Percentiles rank a stretch among this genome's conserved stretches.
These are phyloP conservation scores for Steinernema khuongi DNA, from an alignment of 1,140 invertebrate species.

Conservation along the genomic window DNA sequence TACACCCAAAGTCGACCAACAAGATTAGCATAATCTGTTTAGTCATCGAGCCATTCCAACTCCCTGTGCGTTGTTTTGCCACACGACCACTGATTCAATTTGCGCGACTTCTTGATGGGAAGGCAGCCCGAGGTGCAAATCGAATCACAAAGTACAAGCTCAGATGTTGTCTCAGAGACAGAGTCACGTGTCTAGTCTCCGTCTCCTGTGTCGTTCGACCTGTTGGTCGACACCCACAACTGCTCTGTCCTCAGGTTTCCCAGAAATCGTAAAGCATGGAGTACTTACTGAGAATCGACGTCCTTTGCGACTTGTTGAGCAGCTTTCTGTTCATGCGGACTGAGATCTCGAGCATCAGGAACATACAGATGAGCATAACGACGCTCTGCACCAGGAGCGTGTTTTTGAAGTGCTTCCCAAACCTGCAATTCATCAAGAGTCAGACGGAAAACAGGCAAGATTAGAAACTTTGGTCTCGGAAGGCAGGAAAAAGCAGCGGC, in stretches of 20 bases:
- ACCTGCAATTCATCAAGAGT: slow-evolving; percentile 69
- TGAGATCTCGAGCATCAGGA: slow-evolving; percentile 88
- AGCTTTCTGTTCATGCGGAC: slow-evolving; percentile 68
- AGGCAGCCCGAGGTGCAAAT: too few species aligned
- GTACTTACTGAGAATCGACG: slow-evolving; percentile 53
- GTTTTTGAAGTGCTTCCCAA: slow-evolving; percentile 89
- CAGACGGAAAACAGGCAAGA: slow-evolving; percentile 13
- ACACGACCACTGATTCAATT: too few species aligned
- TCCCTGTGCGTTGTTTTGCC: too few species aligned
- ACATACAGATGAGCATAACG: slow-evolving; percentile 93
- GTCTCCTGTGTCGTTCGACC: too few species aligned
- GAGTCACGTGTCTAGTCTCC: too few species aligned
- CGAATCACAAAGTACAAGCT: too few species aligned
- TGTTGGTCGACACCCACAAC: too few species aligned
- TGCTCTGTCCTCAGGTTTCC: not conserved
- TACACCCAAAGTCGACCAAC: too few species aligned
- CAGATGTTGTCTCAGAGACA: too few species aligned
- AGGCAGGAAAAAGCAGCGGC: not conserved
- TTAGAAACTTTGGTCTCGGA: slow-evolving; percentile 5
- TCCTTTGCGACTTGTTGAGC: slow-evolving; percentile 45
- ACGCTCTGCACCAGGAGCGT: slow-evolving; percentile 91
- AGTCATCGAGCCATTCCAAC: too few species aligned
- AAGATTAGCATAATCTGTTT: too few species aligned
- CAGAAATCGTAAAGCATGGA: not conserved
- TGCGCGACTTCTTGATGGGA: too few species aligned